Conservation (phyloP, 2,113 vertebrate species). For the Nannobrachium achirus region DNA sequence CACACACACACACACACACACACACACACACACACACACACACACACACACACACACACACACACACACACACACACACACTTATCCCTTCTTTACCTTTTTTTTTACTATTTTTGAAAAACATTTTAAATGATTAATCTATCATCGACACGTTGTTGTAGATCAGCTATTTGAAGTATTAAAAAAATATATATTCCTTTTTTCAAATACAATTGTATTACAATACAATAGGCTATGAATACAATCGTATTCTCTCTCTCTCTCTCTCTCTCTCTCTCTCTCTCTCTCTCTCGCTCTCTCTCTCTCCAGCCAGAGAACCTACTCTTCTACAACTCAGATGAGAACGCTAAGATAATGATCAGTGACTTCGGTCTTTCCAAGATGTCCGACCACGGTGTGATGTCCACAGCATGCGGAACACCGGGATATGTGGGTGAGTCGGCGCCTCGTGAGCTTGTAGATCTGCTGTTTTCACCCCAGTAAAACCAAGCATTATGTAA, state of each 20-base stretch:
- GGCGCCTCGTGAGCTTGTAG: neutral
- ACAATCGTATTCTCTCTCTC: neutral
- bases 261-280: neutral
- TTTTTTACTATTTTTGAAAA: too few relatives aligned
- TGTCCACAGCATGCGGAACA: constrained; percentile 95
- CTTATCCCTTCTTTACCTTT: neutral
- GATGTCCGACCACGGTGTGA: constrained; percentile 88
- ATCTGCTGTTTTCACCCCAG: too few relatives aligned
- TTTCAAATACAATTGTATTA: too few relatives aligned
- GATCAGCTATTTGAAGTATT: too few relatives aligned
- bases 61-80: neutral
- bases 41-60: too few relatives aligned
- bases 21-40: too few relatives aligned
- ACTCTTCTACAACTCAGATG: constrained; percentile 88
- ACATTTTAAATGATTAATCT: too few relatives aligned
- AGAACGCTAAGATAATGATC: constrained; percentile 96
- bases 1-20: too few relatives aligned
- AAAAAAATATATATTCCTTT: too few relatives aligned
- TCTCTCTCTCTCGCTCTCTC: neutral
- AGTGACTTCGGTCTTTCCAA: constrained; percentile 95
- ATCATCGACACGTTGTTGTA: too few relatives aligned
- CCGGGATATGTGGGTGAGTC: constrained; percentile 91
- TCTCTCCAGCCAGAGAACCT: constrained; percentile 90
- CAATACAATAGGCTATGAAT: too few relatives aligned
- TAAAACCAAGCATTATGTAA: too few relatives aligned